These are phyloP conservation scores for Alviniconcha marisindica DNA, from an alignment of 1,140 invertebrate genomes.

Conservation along the genomic window DNA sequence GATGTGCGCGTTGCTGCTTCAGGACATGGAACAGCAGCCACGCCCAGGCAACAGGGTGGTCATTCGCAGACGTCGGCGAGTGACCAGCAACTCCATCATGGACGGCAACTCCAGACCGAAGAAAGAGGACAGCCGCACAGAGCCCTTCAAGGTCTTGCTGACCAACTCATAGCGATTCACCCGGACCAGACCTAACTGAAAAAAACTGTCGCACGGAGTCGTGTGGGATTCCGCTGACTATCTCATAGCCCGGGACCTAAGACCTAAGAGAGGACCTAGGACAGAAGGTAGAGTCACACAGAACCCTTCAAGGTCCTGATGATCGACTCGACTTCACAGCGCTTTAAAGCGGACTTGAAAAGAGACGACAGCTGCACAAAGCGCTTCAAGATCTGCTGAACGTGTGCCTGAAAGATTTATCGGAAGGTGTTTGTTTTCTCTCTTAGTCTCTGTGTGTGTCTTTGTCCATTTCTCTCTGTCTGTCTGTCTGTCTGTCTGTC, in stretches of 20 bases:
- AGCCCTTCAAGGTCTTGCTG: conserved; percentile 12
- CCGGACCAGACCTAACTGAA: not conserved
- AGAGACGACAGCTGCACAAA: too few species aligned
- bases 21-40: conserved; percentile 31
- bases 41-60: conserved; percentile 29
- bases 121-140: not conserved
- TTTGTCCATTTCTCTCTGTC: too few species aligned
- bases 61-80: not conserved
- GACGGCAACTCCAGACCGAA: conserved; percentile 9
- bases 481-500: too few species aligned
- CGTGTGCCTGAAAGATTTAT: too few species aligned
- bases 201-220: not conserved
- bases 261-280: not conserved
- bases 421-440: too few species aligned
- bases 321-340: too few species aligned
- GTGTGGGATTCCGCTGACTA: too few species aligned
- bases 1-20: not conserved
- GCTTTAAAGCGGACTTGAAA: too few species aligned
- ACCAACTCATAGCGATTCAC: conserved; percentile 16
- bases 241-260: not conserved
- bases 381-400: too few species aligned
- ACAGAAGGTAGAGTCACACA: too few species aligned
- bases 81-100: not conserved
- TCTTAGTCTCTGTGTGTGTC: too few species aligned
- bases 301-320: too few species aligned